Evolutionary conservation across 2,888 invertebrate genomes (phyloP).

Genomic region (Heteromurus nitidus): DNA sequence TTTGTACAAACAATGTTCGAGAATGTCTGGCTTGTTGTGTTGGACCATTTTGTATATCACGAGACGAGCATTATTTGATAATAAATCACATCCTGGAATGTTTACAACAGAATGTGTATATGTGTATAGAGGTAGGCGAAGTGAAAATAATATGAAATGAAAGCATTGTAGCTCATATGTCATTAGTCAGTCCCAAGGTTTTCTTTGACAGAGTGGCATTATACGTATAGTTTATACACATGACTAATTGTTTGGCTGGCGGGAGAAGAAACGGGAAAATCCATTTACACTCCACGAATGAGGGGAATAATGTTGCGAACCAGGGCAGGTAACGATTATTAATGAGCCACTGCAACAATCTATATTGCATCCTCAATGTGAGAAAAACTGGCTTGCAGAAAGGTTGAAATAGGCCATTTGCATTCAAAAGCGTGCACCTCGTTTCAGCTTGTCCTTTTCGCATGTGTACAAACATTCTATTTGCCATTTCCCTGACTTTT

Average conservation of each 20-base stretch:
- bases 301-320: slow-evolving; percentile 2
- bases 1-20: too few species aligned
- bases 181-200: slow-evolving; percentile 31
- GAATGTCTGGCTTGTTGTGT: too few species aligned
- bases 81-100: too few species aligned
- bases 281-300: slow-evolving; percentile 31
- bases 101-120: too few species aligned
- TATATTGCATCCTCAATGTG: slow-evolving; percentile 52
- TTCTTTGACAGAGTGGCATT: neutral
- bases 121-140: too few species aligned
- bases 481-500: too few species aligned
- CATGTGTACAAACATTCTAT: slow-evolving; percentile 31
- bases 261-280: slow-evolving; percentile 29
- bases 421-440: slow-evolving; percentile 35
- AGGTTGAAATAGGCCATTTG: slow-evolving; percentile 47
- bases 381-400: slow-evolving; percentile 41
- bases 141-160: too few species aligned
- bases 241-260: slow-evolving; percentile 41
- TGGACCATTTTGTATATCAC: neutral
- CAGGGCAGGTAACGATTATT: slow-evolving; percentile 30
- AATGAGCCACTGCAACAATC: slow-evolving; percentile 53
- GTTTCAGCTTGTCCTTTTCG: slow-evolving; percentile 9
- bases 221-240: neutral
- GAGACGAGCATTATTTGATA: slow-evolving; percentile 11
- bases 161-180: too few species aligned